Evolutionary conservation across 1,140 invertebrate species (phyloP).

Genomic region (Drosophila micromelanica): DNA sequence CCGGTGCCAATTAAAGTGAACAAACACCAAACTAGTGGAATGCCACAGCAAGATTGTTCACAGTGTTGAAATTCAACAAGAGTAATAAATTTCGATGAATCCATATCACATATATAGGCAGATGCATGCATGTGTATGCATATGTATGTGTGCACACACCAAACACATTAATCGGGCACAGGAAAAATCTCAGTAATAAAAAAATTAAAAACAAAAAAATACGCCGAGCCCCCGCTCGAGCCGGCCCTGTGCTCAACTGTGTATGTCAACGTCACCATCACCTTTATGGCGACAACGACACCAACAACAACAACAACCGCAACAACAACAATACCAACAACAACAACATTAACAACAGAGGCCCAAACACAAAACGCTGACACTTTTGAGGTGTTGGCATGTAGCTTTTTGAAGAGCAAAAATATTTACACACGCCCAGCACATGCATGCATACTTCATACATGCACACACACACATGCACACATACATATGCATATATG

Average conservation of each 20-base stretch:
- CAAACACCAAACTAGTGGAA: constrained; percentile 24
- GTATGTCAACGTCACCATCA: constrained; percentile 59
- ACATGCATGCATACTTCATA: background rate
- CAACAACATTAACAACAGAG: constrained; percentile 21
- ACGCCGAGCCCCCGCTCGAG: background rate
- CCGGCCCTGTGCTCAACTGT: constrained; percentile 14
- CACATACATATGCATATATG: constrained; percentile 16
- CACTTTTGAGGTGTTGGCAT: constrained; percentile 58
- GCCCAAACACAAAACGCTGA: constrained; percentile 33
- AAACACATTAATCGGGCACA: constrained; percentile 18
- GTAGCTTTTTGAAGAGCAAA: constrained; percentile 48
- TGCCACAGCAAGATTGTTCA: constrained; percentile 12
- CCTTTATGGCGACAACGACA: constrained; percentile 57
- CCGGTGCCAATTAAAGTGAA: constrained; percentile 54
- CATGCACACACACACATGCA: constrained; percentile 27
- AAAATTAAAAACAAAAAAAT: constrained; percentile 73
- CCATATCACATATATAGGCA: too few relatives aligned
- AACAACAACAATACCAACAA: too few relatives aligned
- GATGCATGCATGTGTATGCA: too few relatives aligned
- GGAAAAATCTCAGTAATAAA: constrained; percentile 69
- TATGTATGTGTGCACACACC: background rate
- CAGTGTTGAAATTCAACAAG: constrained; percentile 64
- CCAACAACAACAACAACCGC: constrained; percentile 14
- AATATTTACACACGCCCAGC: constrained; percentile 60
- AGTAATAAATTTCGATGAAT: constrained; percentile 59